These are phyloP conservation scores for Aleiodes alternator DNA, from an alignment of 2,888 invertebrate genomes.

Conservation along the genomic window DNA sequence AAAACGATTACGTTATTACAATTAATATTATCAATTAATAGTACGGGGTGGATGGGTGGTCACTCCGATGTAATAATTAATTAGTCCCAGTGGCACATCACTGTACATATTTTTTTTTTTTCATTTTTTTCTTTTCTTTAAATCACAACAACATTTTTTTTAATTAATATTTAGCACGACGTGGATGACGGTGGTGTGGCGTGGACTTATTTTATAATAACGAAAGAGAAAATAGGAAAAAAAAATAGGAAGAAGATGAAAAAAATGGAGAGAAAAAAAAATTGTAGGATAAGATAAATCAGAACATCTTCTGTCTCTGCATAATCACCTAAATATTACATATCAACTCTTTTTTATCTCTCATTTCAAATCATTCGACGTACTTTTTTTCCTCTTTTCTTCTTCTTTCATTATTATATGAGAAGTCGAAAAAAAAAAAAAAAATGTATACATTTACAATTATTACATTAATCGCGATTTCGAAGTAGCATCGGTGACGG, in stretches of 20 bases:
- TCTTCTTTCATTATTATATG: conserved; percentile 4
- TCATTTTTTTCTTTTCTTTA: conserved; percentile 53
- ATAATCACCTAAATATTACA: conserved; percentile 3
- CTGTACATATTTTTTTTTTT: conserved; percentile 65
- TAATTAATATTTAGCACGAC: conserved; percentile 13
- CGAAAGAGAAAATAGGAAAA: conserved; percentile 2
- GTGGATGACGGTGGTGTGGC: conserved; percentile 73
- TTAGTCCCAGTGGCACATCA: conserved; percentile 73
- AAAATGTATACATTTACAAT: conserved; percentile 34
- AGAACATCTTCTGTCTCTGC: neutral
- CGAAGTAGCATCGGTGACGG: conserved; percentile 44
- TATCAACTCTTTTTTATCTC: too few species aligned
- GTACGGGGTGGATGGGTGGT: conserved; percentile 74
- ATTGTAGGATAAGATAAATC: neutral
- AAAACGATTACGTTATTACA: conserved; percentile 69
- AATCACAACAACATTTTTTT: conserved; percentile 69
- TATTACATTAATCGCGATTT: conserved; percentile 34
- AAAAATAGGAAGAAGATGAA: neutral
- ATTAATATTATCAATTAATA: conserved; percentile 67
- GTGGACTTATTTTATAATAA: conserved; percentile 43
- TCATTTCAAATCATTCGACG: neutral
- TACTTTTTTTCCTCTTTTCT: conserved; percentile 1
- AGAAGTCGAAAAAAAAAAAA: neutral
- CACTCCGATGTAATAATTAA: conserved; percentile 70
- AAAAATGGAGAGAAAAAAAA: neutral